Percentiles rank a stretch among this genome's conserved stretches.
These are phyloP conservation scores for Linurgus olivaceus DNA, from an alignment of 2,797 vertebrate species.

Conservation along the genomic window DNA sequence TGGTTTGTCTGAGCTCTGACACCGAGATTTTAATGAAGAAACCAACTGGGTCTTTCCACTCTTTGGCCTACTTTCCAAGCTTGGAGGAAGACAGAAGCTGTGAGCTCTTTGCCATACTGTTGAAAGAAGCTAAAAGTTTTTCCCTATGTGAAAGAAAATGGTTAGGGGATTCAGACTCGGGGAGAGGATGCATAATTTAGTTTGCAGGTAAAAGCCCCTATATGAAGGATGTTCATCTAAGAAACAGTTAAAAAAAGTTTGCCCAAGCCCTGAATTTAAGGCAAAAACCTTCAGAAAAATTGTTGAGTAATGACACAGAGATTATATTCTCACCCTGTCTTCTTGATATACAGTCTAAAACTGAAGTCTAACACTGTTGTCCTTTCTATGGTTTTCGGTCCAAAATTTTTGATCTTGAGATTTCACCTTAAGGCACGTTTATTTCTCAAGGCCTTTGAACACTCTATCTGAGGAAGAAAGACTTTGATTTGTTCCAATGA, in stretches of 20 bases:
- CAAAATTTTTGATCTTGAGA: neutral
- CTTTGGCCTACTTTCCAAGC: neutral
- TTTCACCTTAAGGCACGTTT: neutral
- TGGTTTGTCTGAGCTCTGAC: neutral
- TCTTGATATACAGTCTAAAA: neutral
- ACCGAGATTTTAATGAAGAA: neutral
- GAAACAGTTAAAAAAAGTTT: neutral
- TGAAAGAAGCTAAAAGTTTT: neutral
- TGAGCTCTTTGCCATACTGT: neutral
- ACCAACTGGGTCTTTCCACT: neutral
- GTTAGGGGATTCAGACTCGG: neutral
- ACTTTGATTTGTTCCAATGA: neutral
- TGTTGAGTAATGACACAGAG: neutral
- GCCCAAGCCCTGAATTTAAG: neutral
- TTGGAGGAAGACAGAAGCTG: neutral
- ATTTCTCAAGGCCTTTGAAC: neutral
- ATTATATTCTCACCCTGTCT: neutral
- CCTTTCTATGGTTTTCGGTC: neutral
- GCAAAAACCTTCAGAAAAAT: neutral
- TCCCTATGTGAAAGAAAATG: neutral
- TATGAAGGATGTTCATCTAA: neutral
- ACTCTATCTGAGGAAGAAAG: neutral
- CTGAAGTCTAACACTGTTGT: neutral
- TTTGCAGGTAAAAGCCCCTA: neutral
- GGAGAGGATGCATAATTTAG: neutral